A percentile compares a stretch with the other conserved stretches of the same genome.
phyloP scores from a whole-genome alignment of 2,113 vertebrate species.

The Alaudala cheleensis region DNA sequence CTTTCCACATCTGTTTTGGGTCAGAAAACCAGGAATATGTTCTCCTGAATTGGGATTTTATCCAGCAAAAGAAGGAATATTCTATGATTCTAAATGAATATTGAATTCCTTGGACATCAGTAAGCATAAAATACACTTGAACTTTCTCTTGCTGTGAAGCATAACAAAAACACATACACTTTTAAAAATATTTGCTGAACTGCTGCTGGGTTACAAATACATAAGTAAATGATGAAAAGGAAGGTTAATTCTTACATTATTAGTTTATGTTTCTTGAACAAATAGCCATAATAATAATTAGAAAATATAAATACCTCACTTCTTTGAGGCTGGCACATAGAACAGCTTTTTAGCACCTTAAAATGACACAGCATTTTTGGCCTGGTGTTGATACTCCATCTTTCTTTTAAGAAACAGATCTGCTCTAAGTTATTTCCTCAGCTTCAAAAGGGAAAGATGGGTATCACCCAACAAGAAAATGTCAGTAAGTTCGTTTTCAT shows the following conservation, averaged over 20 bases:
- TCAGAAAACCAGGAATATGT: neutral
- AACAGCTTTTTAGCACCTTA: neutral
- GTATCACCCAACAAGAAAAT: neutral
- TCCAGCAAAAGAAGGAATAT: neutral
- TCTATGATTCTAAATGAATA: neutral
- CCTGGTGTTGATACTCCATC: neutral
- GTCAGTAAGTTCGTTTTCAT: neutral
- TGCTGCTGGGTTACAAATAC: neutral
- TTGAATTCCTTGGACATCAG: neutral
- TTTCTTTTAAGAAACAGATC: neutral
- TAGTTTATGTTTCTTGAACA: neutral
- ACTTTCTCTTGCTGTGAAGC: neutral
- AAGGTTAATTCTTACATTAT: neutral
- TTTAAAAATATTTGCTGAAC: neutral
- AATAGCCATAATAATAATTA: neutral
- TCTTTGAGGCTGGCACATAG: neutral
- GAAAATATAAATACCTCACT: neutral
- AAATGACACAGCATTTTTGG: neutral
- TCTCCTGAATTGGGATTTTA: neutral
- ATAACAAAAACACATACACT: fast-evolving
- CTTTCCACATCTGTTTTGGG: neutral
- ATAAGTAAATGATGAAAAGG: neutral
- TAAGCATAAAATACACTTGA: neutral
- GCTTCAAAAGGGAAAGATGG: neutral
- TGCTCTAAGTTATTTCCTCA: neutral